Evolutionary conservation across 2,888 invertebrate genomes (phyloP), one percentile per base, ranked within the genome.

Genomic region (Bellardia bayeri): DNA sequence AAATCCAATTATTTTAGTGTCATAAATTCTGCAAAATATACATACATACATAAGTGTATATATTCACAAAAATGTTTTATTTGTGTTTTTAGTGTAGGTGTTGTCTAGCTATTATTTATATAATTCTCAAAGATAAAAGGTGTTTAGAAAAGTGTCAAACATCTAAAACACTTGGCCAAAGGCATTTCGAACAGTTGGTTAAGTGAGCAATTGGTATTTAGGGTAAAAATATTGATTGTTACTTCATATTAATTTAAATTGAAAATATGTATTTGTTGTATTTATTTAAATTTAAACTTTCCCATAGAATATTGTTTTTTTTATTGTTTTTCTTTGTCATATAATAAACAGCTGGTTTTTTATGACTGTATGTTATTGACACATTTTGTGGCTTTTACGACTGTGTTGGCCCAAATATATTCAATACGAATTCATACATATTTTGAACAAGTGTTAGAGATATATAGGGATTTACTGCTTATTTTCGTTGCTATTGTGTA

Each of bases 1-100:
- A 66, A 88, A 89, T 86, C 79, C 82, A 88, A 88, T 86, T 88
- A 89, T 75, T 82, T 75, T 75, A 71, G 75, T 88, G 85, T 89
- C 85, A 86, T 83, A 79, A 79, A 74, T 56, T 72, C 42, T 68
- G 40, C 51, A 37, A 63, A 40, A 40, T 11, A 63, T 45, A n/a
- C 11, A 51, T 8, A 56, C n/a, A 51, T 13, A 51, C n/a, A 51
- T 42, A 71, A 33, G 6, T 37, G 37, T 37, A 6, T 37, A 37
- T 37, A 23, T 23, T 23, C 23, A 23, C 23, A 23, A 23, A 0
- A 23, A 23, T 23, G 6, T 37, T 6, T 37, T 37, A 37, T 37
- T 37, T 37, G 37, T 37, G 6, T 37, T 37, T 37, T 37, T 5
- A 63, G 13, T 64, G 23, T 40, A 23, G 61, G n/a, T 64, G 23